These are phyloP conservation scores for Dicaeum eximium DNA, from an alignment of 2,113 vertebrate genomes.

Conservation along the genomic window DNA sequence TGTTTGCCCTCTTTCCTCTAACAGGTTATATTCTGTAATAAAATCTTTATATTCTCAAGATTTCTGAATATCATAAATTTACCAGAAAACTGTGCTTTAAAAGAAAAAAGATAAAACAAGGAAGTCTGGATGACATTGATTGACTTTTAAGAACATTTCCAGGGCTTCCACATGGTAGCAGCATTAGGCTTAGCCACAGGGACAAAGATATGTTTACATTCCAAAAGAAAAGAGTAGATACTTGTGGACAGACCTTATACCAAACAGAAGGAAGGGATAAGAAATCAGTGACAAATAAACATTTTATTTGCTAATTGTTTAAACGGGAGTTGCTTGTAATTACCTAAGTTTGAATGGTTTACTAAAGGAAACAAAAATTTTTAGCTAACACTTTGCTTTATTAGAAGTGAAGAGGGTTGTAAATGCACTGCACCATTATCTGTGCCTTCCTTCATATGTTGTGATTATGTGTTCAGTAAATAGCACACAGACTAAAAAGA, in stretches of 20 bases:
- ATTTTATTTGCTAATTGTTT: slow-evolving; percentile 18
- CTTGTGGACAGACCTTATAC: neutral
- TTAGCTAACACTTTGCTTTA: neutral
- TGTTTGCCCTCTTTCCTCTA: neutral
- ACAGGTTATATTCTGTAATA: neutral
- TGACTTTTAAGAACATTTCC: neutral
- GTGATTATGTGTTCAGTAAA: slow-evolving; percentile 72
- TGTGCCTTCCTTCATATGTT: slow-evolving; percentile 34
- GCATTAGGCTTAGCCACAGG: neutral
- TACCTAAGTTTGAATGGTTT: neutral
- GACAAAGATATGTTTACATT: neutral
- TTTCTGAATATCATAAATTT: neutral
- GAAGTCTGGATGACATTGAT: neutral
- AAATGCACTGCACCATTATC: slow-evolving; percentile 26
- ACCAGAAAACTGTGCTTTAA: neutral
- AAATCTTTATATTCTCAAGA: neutral
- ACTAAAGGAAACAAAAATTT: neutral
- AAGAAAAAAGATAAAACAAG: neutral
- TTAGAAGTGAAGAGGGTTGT: neutral
- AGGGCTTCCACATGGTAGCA: neutral
- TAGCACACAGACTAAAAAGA: slow-evolving; percentile 67
- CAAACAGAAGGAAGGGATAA: neutral
- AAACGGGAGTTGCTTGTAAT: neutral
- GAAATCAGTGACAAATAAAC: neutral
- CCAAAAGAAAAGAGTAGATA: neutral